Base-by-base conservation (phyloP, 2,888 invertebrate species). In the Meghimatium bilineatum region DNA sequence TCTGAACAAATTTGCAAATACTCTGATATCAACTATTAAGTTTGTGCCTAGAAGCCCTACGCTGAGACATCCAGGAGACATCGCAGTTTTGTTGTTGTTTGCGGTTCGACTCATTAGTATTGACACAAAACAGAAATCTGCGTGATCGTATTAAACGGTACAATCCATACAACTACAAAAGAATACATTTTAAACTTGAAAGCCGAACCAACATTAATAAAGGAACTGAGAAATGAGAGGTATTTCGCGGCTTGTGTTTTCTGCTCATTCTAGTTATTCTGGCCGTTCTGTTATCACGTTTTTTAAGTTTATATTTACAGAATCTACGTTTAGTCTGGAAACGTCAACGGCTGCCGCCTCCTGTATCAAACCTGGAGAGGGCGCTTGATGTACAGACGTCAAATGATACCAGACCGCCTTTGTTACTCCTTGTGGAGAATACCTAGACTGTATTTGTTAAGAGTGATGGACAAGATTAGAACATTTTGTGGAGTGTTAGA, bases 331-430 rank as follows among this genome's bases (percentile, higher is more conserved):
- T 74, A 74, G 75, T 75, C 56, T 75, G 29, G 32, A 17, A 14
- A 23, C 75, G n/a, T 56, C 32, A 75, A n/a, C n/a, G 17, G 1
- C 34, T 75, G 75, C 26, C 75, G 56, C 52, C 56, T 52, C 56
- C 29, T 29, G 56, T 34, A 52, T 75, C 75, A 75, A 56, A 75
- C 56, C 17, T 75, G 49, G 32, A 75, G 29, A 56, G 72, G 44
- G 56, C 29, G 36, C 56, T 75, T 75, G 52, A 75, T 75, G 75
- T 36, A 20, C 34, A 12, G 34, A 36, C 69, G 69, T 34, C 36
- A 36, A 69, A 69, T n/a, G 34, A 36, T 20, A 36, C 34, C 36
- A 34, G 69, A 69, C 36, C 34, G 6, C 36, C 34, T 69, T 69
- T 69, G 69, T 34, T 69, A 36, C 69, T 69, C 36, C 20, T 36